Percentiles rank a stretch among this genome's conserved stretches.
Evolutionary conservation across 2,888 invertebrate species (phyloP).

Genomic region (Spodoptera picta): DNA sequence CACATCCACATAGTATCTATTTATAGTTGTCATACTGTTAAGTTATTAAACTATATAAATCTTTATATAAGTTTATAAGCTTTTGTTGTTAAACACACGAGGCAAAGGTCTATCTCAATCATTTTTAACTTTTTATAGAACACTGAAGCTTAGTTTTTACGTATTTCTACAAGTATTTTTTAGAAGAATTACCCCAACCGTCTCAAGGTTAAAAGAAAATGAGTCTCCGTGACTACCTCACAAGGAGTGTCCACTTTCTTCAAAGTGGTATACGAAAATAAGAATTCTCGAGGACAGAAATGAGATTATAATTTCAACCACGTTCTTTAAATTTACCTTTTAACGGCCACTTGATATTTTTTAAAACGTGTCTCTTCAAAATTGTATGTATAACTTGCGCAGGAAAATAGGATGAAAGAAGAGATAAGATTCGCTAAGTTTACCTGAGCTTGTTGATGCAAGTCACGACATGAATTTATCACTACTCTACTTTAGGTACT

Average conservation of each 20-base stretch:
- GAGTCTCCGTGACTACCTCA: constrained; percentile 9
- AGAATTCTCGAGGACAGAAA: constrained; percentile 64
- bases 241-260: constrained; percentile 41
- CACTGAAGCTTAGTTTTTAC: too few relatives aligned
- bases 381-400: constrained; percentile 69
- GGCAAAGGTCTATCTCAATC: too few relatives aligned
- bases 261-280: constrained; percentile 72
- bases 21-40: too few relatives aligned
- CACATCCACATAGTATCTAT: too few relatives aligned
- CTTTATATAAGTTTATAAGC: too few relatives aligned
- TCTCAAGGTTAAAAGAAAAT: constrained; percentile 20
- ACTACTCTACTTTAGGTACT: constrained; percentile 76
- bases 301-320: constrained; percentile 78
- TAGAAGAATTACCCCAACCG: too few relatives aligned
- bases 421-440: constrained; percentile 74
- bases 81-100: too few relatives aligned
- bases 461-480: constrained; percentile 81
- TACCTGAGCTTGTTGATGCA: constrained; percentile 76
- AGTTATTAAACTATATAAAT: too few relatives aligned
- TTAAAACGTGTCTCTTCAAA: constrained; percentile 79
- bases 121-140: too few relatives aligned
- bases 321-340: constrained; percentile 83
- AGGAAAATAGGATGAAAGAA: constrained; percentile 75
- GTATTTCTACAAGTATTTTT: too few relatives aligned
- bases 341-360: constrained; percentile 82